Base-by-base conservation (phyloP, 2,888 invertebrate species). In the Melieria picta region DNA sequence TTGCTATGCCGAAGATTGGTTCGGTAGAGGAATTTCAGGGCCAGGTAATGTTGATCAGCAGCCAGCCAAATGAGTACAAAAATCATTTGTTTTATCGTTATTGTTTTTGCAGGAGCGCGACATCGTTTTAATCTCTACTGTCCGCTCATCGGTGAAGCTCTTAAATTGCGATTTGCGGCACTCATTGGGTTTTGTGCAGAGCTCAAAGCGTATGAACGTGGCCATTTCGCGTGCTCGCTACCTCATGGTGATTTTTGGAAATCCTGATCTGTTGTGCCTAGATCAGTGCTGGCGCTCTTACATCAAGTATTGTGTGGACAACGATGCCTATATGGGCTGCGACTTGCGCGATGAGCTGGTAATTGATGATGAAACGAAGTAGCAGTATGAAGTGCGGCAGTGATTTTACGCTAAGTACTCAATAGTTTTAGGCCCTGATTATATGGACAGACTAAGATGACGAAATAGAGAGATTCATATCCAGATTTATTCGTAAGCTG, bases 21-120 rank as follows among this genome's bases (percentile, higher is more conserved):
- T 92, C 93, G 4, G 93, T 95, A 1, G 95, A 96, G 86, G 95
- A 95, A 81, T 94, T 95, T 82, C 95, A 96, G 86, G 94, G 94
- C 1, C 93, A 94, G 84, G 95, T 95, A 83, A 46, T 63, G 13
- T 45, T 52, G 30, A 2, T 16, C 45, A 52, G 4, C 7, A 9
- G 0, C 9, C 16, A 10, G 50, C 6, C 11, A 65, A 11, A 30
- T 57, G 9, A 16, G 45, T 48, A n/a, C 10, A n/a, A n/a, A 46
- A 50, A 16, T 56, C 11, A 60, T 10, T 52, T 56, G 42, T 48
- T n/a, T 57, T 16, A 55, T 76, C 64, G 7, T 46, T 7, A 3
- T 7, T 46, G 56, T 10, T 47, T 46, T 66, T 69, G 4, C 48
- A 86, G 85, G 86, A 87, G 77, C 84, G 86, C 3, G 84, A 86